These are phyloP conservation scores for Drosophila jambulina DNA, from an alignment of 1,140 invertebrate genomes.

Conservation along the genomic window DNA sequence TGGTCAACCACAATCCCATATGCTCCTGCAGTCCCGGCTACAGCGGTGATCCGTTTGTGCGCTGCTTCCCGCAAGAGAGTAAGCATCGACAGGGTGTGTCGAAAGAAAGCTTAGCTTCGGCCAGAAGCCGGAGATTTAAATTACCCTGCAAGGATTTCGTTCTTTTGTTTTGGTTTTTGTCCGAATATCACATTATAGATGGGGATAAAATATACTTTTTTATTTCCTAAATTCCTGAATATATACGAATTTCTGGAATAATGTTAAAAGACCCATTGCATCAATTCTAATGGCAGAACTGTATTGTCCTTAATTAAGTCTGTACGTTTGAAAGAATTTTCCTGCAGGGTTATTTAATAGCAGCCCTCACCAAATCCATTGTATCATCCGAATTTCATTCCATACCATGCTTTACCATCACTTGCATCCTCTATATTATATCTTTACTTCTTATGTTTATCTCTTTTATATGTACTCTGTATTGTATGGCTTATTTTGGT, in stretches of 20 bases:
- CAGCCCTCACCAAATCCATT: slow-evolving; percentile 20
- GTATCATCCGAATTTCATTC: slow-evolving; percentile 31
- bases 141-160: slow-evolving; percentile 21
- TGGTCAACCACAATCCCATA: slow-evolving; percentile 91
- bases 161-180: background rate
- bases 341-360: slow-evolving; percentile 38
- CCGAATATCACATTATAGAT: background rate
- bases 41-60: slow-evolving; percentile 90
- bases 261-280: too few relatives aligned
- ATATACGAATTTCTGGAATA: background rate
- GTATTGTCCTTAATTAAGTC: background rate
- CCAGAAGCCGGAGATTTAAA: slow-evolving; percentile 29
- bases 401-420: slow-evolving; percentile 40
- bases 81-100: slow-evolving; percentile 74
- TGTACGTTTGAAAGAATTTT: too few relatives aligned
- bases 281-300: background rate
- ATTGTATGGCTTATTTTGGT: slow-evolving; percentile 71
- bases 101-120: slow-evolving; percentile 21
- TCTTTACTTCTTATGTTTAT: slow-evolving; percentile 52
- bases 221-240: background rate
- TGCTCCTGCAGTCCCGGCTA: slow-evolving; percentile 90
- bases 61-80: slow-evolving; percentile 88
- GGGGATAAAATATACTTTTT: background rate
- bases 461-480: slow-evolving; percentile 72
- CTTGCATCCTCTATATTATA: slow-evolving; percentile 36